Evolutionary conservation across 1,140 invertebrate species (phyloP), one percentile per base, ranked within the genome.

Genomic region (Ylistrum balloti): DNA sequence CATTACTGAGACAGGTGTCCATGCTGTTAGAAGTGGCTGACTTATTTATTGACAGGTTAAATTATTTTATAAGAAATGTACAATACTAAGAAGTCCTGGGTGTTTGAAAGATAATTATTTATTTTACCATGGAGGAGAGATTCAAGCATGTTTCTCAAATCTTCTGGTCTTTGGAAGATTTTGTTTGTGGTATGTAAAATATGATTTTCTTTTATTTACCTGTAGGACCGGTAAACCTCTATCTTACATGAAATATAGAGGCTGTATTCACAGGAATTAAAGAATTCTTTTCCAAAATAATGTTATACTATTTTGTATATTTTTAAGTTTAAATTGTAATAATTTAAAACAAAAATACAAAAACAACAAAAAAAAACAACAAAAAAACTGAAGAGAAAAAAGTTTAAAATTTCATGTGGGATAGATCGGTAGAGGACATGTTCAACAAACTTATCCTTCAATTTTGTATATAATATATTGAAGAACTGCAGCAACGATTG

Each of bases 401-500:
- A n/a, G n/a, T n/a, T n/a, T n/a, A n/a, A n/a, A 74, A 74, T 74
- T 74, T 74, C 56, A 74, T 74, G 56, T 17, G 9, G 22, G 56
- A 74, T 74, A 74, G 56, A 74, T 74, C 0, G 0, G 56, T 74
- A 74, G n/a, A 45, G 28, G 11, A 74, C 17, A 28, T 74, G 56
- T 74, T 74, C 17, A 28, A 74, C 56, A 74, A 74, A 74, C 56
- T 74, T 74, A 28, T 74, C 56, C 56, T 74, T 74, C n/a, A 74
- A 74, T 0, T 74, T 28, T 74, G 56, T 74, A 74, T 74, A 74
- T 28, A 74, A 28, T 5, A n/a, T 0, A 74, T 28, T 74, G 22
- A n/a, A n/a, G n/a, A 74, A n/a, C 22, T 74, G 56, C 56, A 74
- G 56, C 56, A 74, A 74, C 56, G 56, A 74, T 74, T 28, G 56